Evolutionary conservation across 2,888 invertebrate species (phyloP).

Genomic region (Cephus rjabovi): DNA sequence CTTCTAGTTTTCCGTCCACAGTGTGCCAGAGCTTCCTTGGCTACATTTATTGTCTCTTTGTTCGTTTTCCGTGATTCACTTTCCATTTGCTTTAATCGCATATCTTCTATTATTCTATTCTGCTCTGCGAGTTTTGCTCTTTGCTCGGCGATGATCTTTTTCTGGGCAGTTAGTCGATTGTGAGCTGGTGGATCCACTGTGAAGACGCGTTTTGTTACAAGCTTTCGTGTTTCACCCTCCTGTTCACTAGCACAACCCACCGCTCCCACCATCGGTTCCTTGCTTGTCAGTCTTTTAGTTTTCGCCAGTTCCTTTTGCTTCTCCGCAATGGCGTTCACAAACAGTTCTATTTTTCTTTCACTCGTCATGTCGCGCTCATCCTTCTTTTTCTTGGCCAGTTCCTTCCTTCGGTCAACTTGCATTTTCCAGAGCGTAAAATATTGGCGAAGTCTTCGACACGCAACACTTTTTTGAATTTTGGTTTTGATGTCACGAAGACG

Average conservation of each 20-base stretch:
- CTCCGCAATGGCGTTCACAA: constrained; percentile 52
- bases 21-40: constrained; percentile 71
- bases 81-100: constrained; percentile 77
- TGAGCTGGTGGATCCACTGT: constrained; percentile 46
- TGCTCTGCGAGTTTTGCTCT: constrained; percentile 79
- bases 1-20: constrained; percentile 51
- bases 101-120: constrained; percentile 78
- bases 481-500: constrained; percentile 41
- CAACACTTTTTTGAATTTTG: constrained; percentile 37
- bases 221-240: not conserved
- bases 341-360: constrained; percentile 54
- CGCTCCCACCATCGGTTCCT: not conserved
- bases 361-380: constrained; percentile 39
- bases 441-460: constrained; percentile 33
- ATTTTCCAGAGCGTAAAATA: constrained; percentile 49
- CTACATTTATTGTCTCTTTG: constrained; percentile 70
- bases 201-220: not conserved
- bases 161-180: constrained; percentile 71
- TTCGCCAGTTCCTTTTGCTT: constrained; percentile 46
- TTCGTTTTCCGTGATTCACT: constrained; percentile 69
- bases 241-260: not conserved
- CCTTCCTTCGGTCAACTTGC: constrained; percentile 26
- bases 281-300: not conserved
- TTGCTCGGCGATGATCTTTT: constrained; percentile 79
- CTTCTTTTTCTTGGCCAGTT: constrained; percentile 20